Percentiles rank a stretch among this genome's conserved stretches.
Evolutionary conservation across 1,140 invertebrate species (phyloP).

Genomic region (Drosophila nigromelanica): DNA sequence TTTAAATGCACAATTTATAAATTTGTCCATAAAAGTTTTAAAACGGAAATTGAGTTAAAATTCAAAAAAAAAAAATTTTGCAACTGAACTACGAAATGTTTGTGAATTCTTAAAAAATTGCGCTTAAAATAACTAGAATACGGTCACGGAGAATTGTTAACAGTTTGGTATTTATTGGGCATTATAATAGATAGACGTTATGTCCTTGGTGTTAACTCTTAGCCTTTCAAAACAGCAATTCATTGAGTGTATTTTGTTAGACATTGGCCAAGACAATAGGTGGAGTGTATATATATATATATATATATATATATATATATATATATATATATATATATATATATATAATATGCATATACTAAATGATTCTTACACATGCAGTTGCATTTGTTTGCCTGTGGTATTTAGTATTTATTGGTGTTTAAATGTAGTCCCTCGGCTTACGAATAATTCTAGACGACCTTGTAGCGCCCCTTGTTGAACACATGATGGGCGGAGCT

Average conservation of each 20-base stretch:
- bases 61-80: neutral
- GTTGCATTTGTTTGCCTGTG: neutral
- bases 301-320: neutral
- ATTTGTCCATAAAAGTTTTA: neutral
- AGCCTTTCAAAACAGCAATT: neutral
- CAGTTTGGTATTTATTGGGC: constrained; percentile 4
- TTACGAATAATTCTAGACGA: constrained; percentile 87
- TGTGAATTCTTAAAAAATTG: neutral
- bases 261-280: neutral
- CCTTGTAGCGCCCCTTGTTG: constrained; percentile 97
- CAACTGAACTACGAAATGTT: neutral
- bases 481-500: constrained; percentile 93
- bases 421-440: neutral
- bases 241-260: neutral
- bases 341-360: neutral
- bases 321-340: neutral
- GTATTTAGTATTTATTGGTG: neutral
- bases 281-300: neutral
- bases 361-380: neutral
- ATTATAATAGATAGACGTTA: neutral
- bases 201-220: neutral
- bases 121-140: neutral
- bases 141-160: neutral
- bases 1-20: neutral
- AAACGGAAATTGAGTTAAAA: no score